A percentile compares a stretch with the other conserved stretches of the same genome.
Conservation (phyloP, 2,888 invertebrate species). For the Athetis lepigone region DNA sequence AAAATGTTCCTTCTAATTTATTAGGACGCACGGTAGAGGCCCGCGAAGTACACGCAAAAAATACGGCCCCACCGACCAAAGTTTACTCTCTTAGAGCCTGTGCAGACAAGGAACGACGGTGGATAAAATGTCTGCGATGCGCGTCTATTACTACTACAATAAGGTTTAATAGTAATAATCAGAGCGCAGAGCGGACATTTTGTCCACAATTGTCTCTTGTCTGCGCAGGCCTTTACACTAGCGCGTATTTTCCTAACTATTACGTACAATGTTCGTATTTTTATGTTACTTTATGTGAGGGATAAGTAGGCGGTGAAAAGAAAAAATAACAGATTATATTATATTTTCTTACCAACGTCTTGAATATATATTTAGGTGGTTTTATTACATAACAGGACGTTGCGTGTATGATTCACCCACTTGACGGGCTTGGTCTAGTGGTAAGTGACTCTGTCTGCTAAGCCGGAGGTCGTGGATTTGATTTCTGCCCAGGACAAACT, state of each 20-base stretch:
- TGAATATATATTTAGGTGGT: not conserved
- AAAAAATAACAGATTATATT: not conserved
- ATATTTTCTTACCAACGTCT: not conserved
- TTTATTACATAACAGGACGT: not conserved
- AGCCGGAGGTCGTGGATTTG: too few species aligned
- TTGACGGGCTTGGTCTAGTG: too few species aligned
- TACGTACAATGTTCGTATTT: constrained; percentile 22
- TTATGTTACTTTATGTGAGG: constrained; percentile 30
- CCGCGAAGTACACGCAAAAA: constrained; percentile 33
- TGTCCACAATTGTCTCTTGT: too few species aligned
- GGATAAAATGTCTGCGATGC: too few species aligned
- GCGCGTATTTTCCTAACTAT: constrained; percentile 32
- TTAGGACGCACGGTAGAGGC: constrained; percentile 23
- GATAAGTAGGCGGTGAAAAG: constrained; percentile 30
- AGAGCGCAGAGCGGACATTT: too few species aligned
- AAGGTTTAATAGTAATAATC: too few species aligned
- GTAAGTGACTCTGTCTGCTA: too few species aligned
- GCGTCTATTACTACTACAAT: too few species aligned
- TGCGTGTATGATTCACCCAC: too few species aligned
- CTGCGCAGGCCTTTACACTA: constrained; percentile 11
- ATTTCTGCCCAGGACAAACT: too few species aligned
- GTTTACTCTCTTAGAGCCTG: constrained; percentile 21
- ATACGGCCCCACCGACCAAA: constrained; percentile 19
- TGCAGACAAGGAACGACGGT: too few species aligned
- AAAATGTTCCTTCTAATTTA: constrained; percentile 50